Conservation (phyloP, 2,797 vertebrate species). For the Enteromius treurensis region DNA sequence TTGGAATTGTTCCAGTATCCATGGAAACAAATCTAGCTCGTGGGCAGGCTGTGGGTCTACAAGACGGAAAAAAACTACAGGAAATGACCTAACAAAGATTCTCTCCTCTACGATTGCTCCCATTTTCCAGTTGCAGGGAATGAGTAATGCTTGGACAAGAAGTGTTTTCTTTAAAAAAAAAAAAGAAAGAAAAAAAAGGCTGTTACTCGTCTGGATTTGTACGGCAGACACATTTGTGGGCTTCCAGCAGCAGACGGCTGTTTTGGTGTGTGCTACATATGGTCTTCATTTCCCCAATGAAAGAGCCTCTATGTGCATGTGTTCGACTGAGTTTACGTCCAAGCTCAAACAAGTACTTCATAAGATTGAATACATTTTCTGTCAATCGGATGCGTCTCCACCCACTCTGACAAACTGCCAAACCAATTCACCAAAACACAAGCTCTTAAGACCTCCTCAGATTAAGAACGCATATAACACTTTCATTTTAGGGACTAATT, state of each 20-base stretch:
- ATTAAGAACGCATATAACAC: conserved; percentile 47
- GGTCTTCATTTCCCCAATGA: conserved; percentile 66
- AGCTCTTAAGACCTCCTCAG: conserved; percentile 39
- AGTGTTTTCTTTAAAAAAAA: conserved; percentile 64
- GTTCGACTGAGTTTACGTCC: conserved; percentile 46
- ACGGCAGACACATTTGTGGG: conserved; percentile 56
- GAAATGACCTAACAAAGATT: conserved; percentile 84
- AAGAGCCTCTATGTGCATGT: conserved; percentile 56
- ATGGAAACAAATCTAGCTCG: conserved; percentile 78
- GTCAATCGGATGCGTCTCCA: conserved; percentile 1
- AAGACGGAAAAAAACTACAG: conserved; percentile 66
- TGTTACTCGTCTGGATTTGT: conserved; percentile 66
- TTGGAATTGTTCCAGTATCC: conserved; percentile 69
- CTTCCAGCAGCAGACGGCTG: conserved; percentile 63
- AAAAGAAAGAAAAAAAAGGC: conserved; percentile 53
- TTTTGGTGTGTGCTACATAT: conserved; percentile 61
- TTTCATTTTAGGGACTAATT: conserved; percentile 71
- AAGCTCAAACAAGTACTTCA: conserved; percentile 45
- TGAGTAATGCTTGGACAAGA: conserved; percentile 75
- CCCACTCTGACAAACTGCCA: conserved; percentile 28
- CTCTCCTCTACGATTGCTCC: conserved; percentile 76
- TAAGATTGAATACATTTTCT: conserved; percentile 52
- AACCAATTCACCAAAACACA: conserved; percentile 24
- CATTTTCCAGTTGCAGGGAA: conserved; percentile 80
- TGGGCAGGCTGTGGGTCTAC: conserved; percentile 67